Base-by-base conservation (phyloP, 2,888 invertebrate genomes). In the Proisotoma minuta region DNA sequence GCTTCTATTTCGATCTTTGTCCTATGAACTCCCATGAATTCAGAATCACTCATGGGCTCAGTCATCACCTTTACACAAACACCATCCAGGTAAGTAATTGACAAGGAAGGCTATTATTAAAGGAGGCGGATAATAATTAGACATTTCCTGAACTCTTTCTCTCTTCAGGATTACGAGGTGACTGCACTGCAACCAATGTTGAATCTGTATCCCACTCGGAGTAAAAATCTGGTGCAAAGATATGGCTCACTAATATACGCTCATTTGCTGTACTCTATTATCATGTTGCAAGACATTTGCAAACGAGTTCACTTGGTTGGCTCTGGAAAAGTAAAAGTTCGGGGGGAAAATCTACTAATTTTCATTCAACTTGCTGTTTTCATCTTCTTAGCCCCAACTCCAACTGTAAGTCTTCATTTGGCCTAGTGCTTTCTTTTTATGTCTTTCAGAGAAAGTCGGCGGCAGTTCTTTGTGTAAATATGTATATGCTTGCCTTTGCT, bases 1-100 rank as follows among this genome's bases (percentile, higher is more conserved):
- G 71, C 70, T 75, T 70, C 63, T 73, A 71, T 49, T 74, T 74
- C 60, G 76, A 76, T 62, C 54, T 76, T 57, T 59, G 66, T 18
- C 54, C 72, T 5, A 51, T 74, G 43, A 74, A 75, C 0, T 75
- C 75, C 0, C 70, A 70, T 20, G 75, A 76, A 47, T 76, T 74
- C 73, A 62, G 76, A 4, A 69, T 76, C 23, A 73, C 72, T 4
- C 76, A 76, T 56, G 74, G 68, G 12, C 60, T 76, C 4, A 74
- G 74, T 40, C 76, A 76, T 64, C 76, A 76, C 48, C 26, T 75
- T 28, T 75, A 63, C 64, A 71, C 76, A 4, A 76, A 76, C 62
- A 75, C 75, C 2, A 62, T 74, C 48, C 70, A 64, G 69, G 73
- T 71, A 68, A 85, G 65, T 34, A 34, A 10, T 34, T 34, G 34